Evolutionary conservation across 30 jellyfish, hydroid and myxozoan genomes (phyloP).

Genomic region (Pseudorhiza aurosa): DNA sequence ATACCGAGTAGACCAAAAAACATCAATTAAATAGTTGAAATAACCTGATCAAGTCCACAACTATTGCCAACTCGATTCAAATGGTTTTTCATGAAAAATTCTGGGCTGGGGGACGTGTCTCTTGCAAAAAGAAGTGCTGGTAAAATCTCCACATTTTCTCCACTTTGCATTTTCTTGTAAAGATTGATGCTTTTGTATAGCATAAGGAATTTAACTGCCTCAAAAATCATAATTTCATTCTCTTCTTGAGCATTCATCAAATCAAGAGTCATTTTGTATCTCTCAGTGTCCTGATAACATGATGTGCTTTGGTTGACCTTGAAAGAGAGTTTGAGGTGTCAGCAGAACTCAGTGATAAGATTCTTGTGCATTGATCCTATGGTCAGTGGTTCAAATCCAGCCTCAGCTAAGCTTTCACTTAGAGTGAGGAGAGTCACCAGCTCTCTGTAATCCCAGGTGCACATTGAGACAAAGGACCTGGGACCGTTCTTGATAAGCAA

Average conservation of each 20-base stretch:
- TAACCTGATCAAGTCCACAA: constrained; percentile 69
- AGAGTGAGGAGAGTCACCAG: no score
- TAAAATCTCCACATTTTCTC: constrained; percentile 8
- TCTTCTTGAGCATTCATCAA: constrained; percentile 33
- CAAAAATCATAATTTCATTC: constrained; percentile 46
- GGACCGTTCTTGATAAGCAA: no score
- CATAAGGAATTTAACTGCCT: constrained; percentile 69
- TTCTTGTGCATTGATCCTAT: no score
- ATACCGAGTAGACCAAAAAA: no score
- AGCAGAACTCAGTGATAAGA: no score
- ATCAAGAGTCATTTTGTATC: constrained; percentile 23
- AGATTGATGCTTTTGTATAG: constrained; percentile 22
- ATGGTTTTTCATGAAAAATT: constrained; percentile 57
- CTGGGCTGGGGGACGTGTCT: constrained; percentile 57
- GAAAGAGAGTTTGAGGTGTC: no score
- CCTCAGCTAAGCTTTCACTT: no score
- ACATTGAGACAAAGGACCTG: no score
- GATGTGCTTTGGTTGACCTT: constrained; percentile 33
- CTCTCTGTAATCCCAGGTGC: no score
- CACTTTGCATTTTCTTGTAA: constrained; percentile 17
- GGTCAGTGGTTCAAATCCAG: no score
- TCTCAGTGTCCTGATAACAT: constrained; percentile 28
- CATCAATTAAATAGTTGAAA: no score
- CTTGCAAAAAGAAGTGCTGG: constrained; percentile 63
- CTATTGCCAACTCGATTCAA: constrained; percentile 63